These are phyloP conservation scores for Dreissena rostriformis DNA, from an alignment of 1,140 invertebrate species.

Conservation along the genomic window DNA sequence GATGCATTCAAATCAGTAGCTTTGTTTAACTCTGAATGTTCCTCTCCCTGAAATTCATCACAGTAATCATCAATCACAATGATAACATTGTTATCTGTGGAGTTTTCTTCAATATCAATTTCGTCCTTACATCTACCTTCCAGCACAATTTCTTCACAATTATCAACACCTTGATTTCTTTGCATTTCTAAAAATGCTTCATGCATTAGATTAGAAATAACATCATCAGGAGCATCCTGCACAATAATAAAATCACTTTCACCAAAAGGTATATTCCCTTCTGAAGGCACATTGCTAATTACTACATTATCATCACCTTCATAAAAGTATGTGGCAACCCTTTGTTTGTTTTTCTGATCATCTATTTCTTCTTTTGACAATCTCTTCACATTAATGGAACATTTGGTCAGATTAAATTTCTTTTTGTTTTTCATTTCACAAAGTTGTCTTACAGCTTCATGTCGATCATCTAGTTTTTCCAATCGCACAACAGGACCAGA, in stretches of 20 bases:
- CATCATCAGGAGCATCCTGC: background rate
- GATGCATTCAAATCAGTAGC: too few relatives aligned
- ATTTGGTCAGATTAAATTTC: constrained; percentile 2
- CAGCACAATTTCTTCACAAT: constrained; percentile 27
- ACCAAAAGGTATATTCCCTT: background rate
- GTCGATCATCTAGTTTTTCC: too few relatives aligned
- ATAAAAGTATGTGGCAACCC: background rate
- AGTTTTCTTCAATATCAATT: background rate
- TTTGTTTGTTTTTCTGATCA: background rate
- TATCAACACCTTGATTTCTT: background rate
- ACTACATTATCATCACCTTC: background rate
- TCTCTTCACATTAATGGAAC: constrained; percentile 14
- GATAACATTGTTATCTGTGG: constrained; percentile 9
- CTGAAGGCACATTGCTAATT: background rate
- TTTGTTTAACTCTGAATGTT: background rate
- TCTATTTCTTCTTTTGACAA: constrained; percentile 29
- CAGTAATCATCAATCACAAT: background rate
- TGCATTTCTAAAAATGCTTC: background rate
- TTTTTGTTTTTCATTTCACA: background rate
- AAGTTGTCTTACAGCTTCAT: too few relatives aligned
- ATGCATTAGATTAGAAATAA: background rate
- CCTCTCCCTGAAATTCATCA: background rate
- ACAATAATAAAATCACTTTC: too few relatives aligned
- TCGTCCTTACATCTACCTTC: background rate
- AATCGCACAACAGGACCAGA: too few relatives aligned